A percentile compares a stretch with the other conserved stretches of the same genome.
Evolutionary conservation across 2,797 vertebrate genomes (phyloP).

Genomic region (Merluccius polli): DNA sequence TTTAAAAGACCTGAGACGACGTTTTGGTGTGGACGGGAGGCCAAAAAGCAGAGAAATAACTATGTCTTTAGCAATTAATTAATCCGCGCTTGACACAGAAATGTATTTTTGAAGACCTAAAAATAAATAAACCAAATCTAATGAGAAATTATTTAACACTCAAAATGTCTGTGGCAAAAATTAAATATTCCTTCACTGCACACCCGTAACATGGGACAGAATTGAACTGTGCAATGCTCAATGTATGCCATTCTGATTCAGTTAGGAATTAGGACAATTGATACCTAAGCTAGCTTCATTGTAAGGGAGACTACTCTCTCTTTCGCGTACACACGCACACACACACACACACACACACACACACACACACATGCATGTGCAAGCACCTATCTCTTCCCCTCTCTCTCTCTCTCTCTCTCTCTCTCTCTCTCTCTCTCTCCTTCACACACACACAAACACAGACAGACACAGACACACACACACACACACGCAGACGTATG

Average conservation of each 20-base stretch:
- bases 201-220: constrained; percentile 34
- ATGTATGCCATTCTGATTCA: too few species aligned
- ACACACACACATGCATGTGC: constrained; percentile 12
- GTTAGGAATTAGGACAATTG: too few species aligned
- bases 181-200: constrained; percentile 43
- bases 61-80: too few species aligned
- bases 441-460: background rate
- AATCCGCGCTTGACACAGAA: too few species aligned
- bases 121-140: constrained; percentile 75
- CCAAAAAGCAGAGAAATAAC: too few species aligned
- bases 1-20: too few species aligned
- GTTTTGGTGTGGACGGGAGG: too few species aligned
- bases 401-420: background rate
- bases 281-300: background rate
- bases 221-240: constrained; percentile 7
- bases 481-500: constrained; percentile 13
- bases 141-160: constrained; percentile 65
- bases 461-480: constrained; percentile 1
- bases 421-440: background rate
- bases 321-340: constrained; percentile 14
- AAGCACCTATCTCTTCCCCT: too few species aligned
- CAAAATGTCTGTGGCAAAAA: constrained; percentile 58
- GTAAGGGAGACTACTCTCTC: background rate
- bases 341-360: constrained; percentile 19
- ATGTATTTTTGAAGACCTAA: constrained; percentile 70